Base-by-base conservation (phyloP, 1,140 invertebrate species). In the Drosophila guanche region DNA sequence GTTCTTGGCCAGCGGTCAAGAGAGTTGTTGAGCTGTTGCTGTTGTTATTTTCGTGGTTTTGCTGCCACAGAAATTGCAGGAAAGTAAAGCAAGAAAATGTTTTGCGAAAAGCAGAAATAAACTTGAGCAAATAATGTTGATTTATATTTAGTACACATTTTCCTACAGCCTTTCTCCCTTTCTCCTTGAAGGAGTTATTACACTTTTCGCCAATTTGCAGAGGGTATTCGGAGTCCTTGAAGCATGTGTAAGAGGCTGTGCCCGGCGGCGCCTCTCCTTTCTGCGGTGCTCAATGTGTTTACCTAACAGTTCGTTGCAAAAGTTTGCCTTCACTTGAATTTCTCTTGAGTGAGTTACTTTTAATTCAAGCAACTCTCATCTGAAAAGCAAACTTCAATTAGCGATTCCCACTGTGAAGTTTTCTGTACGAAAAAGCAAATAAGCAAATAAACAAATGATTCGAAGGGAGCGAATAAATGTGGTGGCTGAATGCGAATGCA, bases 401-500 rank as follows among this genome's bases (percentile, higher is more conserved):
- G 70, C 59, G 70, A 40, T n/a, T 25, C 33, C 33, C 25, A 14
- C 10, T 48, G 27, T 41, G 7, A 22, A 40, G 22, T 29, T 25
- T 48, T 52, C 50, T 27, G 37, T 25, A 52, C 12, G 52, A 37
- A 33, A 57, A 73, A 33, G 65, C 65, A 67, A 79, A 84, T 86
- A 85, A 75, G 59, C 71, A 75, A 75, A 75, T 75, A 78, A 80
- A 60, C 50, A 73, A 68, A 56, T 76, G 68, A 61, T 61, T 37
- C 33, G 33, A 12, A 12, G 12, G 33, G 33, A 12, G 33, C 10
- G 3, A 37, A 37, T 10, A 37, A 37, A 37, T 37, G 33, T 76
- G 77, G 25, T 75, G 67, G 50, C 47, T 42, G 57, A 62, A 86
- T 85, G 76, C 76, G 57, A 62, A 86, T 85, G 76, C 76, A 80